Evolutionary conservation across 2,888 invertebrate species (phyloP).

Genomic region (Chrysolina americana): DNA sequence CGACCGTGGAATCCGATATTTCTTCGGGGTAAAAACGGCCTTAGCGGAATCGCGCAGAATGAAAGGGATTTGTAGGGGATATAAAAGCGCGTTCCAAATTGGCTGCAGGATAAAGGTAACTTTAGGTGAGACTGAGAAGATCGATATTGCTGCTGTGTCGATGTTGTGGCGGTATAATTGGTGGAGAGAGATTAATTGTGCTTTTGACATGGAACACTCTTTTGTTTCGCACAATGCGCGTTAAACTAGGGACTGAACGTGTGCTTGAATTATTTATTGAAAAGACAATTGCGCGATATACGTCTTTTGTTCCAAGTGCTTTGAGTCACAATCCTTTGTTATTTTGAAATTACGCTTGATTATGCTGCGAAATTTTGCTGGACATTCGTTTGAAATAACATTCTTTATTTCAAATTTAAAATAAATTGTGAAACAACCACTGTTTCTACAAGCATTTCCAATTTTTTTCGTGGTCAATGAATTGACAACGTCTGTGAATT

Average conservation of each 20-base stretch:
- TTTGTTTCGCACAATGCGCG: not conserved
- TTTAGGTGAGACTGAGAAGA: slow-evolving; percentile 18
- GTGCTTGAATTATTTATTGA: not conserved
- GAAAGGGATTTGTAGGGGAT: slow-evolving; percentile 63
- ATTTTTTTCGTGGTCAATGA: too few relatives aligned
- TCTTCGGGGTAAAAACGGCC: slow-evolving; percentile 47
- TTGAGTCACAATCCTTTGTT: too few relatives aligned
- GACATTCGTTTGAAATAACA: too few relatives aligned
- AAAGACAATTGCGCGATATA: too few relatives aligned
- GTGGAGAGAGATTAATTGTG: slow-evolving; percentile 8
- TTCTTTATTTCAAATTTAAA: too few relatives aligned
- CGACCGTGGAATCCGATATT: slow-evolving; percentile 18
- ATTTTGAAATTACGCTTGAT: too few relatives aligned
- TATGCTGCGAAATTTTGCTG: too few relatives aligned
- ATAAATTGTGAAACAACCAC: too few relatives aligned
- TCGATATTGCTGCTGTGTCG: slow-evolving; percentile 20
- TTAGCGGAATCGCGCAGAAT: slow-evolving; percentile 54
- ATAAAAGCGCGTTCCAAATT: slow-evolving; percentile 61
- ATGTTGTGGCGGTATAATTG: not conserved
- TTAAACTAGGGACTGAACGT: not conserved
- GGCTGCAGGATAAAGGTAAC: slow-evolving; percentile 47
- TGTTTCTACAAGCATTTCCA: too few relatives aligned
- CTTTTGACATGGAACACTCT: slow-evolving; percentile 1
- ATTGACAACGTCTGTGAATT: too few relatives aligned
- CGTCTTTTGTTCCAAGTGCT: too few relatives aligned